These are phyloP conservation scores for Siniperca chuatsi DNA, from an alignment of 2,113 vertebrate species.

Conservation along the genomic window DNA sequence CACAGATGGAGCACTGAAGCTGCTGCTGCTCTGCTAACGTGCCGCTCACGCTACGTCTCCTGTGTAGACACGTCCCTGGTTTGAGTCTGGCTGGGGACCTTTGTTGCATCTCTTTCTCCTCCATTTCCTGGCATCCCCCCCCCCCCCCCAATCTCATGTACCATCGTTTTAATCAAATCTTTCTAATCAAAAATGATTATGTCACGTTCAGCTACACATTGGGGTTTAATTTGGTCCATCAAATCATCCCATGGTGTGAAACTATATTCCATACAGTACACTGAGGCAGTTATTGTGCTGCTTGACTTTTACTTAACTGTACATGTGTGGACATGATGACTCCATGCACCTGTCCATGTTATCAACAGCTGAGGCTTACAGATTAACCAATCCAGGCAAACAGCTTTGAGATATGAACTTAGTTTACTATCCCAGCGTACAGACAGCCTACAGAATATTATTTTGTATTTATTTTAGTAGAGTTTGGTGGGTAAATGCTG, in stretches of 20 bases:
- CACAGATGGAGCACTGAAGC: no score
- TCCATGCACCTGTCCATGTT: slow-evolving; percentile 1
- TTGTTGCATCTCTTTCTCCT: no score
- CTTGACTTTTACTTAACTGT: background rate
- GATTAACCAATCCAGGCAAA: background rate
- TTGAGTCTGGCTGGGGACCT: no score
- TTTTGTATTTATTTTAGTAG: background rate
- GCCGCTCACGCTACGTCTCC: no score
- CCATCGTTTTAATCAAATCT: slow-evolving; percentile 1
- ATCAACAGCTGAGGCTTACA: background rate
- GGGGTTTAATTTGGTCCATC: background rate
- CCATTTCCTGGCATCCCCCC: no score
- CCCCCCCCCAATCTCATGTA: no score
- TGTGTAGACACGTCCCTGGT: no score
- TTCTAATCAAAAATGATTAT: background rate
- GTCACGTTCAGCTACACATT: background rate
- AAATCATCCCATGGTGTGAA: slow-evolving; percentile 5
- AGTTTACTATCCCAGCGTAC: background rate
- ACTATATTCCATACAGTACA: background rate
- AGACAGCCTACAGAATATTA: background rate
- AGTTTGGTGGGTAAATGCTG: background rate
- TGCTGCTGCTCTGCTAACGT: no score
- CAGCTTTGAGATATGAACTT: background rate
- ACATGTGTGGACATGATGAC: background rate
- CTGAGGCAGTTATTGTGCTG: background rate